A percentile compares a stretch with the other conserved stretches of the same genome.
Evolutionary conservation across 2,797 vertebrate species (phyloP).

Genomic region (Periparus ater): DNA sequence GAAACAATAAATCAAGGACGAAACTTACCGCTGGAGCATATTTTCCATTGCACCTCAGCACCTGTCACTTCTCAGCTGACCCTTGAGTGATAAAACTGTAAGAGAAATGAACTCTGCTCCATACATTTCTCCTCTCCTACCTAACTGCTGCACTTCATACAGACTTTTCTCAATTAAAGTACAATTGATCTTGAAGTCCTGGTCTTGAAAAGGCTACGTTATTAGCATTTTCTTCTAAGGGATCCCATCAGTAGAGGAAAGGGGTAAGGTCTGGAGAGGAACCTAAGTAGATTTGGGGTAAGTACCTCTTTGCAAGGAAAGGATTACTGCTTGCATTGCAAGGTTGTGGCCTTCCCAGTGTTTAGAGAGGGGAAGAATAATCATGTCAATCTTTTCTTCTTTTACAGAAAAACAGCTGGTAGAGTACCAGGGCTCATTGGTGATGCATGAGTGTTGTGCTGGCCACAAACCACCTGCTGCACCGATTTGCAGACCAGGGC

Average conservation of each 20-base stretch:
- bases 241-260: neutral
- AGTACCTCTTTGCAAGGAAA: neutral
- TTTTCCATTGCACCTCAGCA: neutral
- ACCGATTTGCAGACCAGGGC: neutral
- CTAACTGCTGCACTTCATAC: neutral
- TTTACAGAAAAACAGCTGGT: neutral
- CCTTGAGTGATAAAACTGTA: neutral
- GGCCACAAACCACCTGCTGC: neutral
- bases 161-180: neutral
- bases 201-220: neutral
- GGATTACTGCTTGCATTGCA: neutral
- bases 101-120: neutral
- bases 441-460: rapidly evolving
- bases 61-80: neutral
- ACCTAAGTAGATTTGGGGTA: neutral
- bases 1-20: neutral
- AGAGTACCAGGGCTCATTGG: neutral
- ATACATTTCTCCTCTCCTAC: neutral
- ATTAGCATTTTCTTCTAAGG: neutral
- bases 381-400: neutral
- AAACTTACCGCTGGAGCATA: neutral
- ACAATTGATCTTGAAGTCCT: neutral
- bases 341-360: neutral
- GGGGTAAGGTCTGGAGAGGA: neutral
- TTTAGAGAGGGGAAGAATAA: neutral